Evolutionary conservation across 2,888 invertebrate species (phyloP).

Genomic region (Netelia virgata): DNA sequence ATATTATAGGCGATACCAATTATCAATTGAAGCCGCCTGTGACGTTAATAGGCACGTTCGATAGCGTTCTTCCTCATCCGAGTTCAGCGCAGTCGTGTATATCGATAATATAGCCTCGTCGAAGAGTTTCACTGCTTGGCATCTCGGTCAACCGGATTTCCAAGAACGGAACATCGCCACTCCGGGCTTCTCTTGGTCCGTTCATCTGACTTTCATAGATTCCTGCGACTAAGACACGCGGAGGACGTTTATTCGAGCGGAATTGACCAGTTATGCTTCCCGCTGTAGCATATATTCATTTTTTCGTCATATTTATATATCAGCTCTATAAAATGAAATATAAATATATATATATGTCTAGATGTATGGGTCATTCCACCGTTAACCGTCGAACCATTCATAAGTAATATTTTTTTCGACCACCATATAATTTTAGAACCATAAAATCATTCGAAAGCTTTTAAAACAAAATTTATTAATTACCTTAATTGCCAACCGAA

Average conservation of each 20-base stretch:
- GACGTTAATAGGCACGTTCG: slow-evolving; percentile 38
- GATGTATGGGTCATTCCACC: too few relatives aligned
- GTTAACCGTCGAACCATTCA: too few relatives aligned
- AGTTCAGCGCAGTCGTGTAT: slow-evolving; percentile 36
- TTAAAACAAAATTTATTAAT: too few relatives aligned
- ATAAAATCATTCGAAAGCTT: too few relatives aligned
- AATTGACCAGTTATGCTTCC: slow-evolving; percentile 6
- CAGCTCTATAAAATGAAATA: background rate
- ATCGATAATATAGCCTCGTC: slow-evolving; percentile 46
- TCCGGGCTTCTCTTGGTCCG: slow-evolving; percentile 43
- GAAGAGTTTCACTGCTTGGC: slow-evolving; percentile 67
- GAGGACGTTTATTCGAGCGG: slow-evolving; percentile 25
- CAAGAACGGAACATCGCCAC: slow-evolving; percentile 61
- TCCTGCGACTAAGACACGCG: slow-evolving; percentile 25
- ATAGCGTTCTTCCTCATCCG: slow-evolving; percentile 16
- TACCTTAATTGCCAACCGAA: too few relatives aligned
- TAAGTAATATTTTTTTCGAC: too few relatives aligned
- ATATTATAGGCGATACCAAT: background rate
- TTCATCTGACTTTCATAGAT: slow-evolving; percentile 67
- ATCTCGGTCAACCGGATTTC: slow-evolving; percentile 68
- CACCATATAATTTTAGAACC: too few relatives aligned
- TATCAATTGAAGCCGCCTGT: background rate
- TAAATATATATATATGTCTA: background rate
- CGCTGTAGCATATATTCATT: background rate
- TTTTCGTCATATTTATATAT: background rate